A percentile compares a stretch with the other conserved stretches of the same genome.
These are phyloP conservation scores for Nemotelus pantherinus DNA, from an alignment of 2,888 invertebrate species.

Conservation along the genomic window DNA sequence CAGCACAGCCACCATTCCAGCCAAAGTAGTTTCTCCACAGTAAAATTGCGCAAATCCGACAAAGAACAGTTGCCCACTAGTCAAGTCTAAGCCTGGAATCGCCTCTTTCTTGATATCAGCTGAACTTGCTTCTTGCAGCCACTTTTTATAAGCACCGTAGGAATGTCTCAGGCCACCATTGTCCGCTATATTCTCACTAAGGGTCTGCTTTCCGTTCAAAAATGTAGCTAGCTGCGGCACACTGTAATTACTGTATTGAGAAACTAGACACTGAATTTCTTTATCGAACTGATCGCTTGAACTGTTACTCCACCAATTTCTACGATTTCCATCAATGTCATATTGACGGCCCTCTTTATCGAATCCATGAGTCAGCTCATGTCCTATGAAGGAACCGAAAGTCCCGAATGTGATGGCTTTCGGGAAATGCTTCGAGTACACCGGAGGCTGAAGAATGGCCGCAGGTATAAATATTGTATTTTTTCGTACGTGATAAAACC, in stretches of 20 bases:
- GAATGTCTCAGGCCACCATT: constrained; percentile 53
- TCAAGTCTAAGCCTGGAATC: constrained; percentile 51
- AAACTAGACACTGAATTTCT: constrained; percentile 51
- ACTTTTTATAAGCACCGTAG: constrained; percentile 52
- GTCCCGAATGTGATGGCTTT: constrained; percentile 60
- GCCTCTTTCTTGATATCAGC: constrained; percentile 45
- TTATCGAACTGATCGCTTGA: constrained; percentile 50
- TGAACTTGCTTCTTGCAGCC: constrained; percentile 48
- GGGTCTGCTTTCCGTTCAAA: constrained; percentile 65
- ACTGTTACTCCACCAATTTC: constrained; percentile 52
- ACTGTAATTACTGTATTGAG: constrained; percentile 57
- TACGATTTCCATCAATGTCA: constrained; percentile 62
- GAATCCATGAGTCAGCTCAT: constrained; percentile 55
- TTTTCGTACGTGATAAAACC: constrained; percentile 91
- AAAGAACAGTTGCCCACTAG: constrained; percentile 53
- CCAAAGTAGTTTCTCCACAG: constrained; percentile 52
- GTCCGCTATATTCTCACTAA: constrained; percentile 54
- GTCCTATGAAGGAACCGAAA: constrained; percentile 54
- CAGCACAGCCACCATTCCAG: constrained; percentile 49
- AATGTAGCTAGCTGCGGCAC: constrained; percentile 63
- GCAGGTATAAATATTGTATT: constrained; percentile 94
- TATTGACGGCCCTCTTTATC: constrained; percentile 52
- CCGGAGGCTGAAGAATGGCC: constrained; percentile 89
- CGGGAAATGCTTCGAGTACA: constrained; percentile 86
- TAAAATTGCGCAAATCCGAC: constrained; percentile 53